These are phyloP conservation scores for Lepidocyrtoides sp. DNA, from an alignment of 2,888 invertebrate species.

Conservation along the genomic window DNA sequence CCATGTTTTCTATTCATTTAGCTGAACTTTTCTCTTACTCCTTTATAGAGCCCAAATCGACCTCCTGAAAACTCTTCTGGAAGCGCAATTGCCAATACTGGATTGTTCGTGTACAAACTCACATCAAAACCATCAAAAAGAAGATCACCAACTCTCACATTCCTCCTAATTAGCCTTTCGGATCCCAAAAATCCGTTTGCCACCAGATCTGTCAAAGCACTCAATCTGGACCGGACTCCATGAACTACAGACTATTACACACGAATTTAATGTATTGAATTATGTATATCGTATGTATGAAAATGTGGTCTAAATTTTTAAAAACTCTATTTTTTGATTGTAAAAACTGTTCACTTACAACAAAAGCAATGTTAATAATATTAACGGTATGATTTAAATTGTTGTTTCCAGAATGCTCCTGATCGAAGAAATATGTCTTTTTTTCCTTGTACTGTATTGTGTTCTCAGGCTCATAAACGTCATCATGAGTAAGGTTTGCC, in stretches of 20 bases:
- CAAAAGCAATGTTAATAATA: slow-evolving; percentile 66
- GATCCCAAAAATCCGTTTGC: slow-evolving; percentile 8
- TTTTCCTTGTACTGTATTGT: slow-evolving; percentile 66
- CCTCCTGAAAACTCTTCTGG: slow-evolving; percentile 62
- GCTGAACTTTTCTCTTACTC: slow-evolving; percentile 53
- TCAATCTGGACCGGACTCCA: background rate
- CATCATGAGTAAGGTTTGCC: slow-evolving; percentile 35
- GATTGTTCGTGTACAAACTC: slow-evolving; percentile 16
- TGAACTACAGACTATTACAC: slow-evolving; percentile 30
- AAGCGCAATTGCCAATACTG: background rate
- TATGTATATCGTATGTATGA: background rate
- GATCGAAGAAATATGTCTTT: slow-evolving; percentile 71
- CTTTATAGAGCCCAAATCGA: slow-evolving; percentile 73
- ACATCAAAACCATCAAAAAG: slow-evolving; percentile 73
- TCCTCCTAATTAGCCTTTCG: slow-evolving; percentile 56
- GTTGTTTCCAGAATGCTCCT: slow-evolving; percentile 22
- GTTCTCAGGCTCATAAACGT: slow-evolving; percentile 39
- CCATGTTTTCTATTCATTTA: too few species aligned
- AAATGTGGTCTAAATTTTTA: background rate
- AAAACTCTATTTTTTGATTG: background rate
- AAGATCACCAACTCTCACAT: slow-evolving; percentile 67
- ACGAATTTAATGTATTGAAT: background rate
- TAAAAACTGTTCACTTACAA: background rate
- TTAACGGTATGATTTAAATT: slow-evolving; percentile 59
- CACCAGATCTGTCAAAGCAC: background rate